Percentiles rank a stretch among this genome's conserved stretches.
Evolutionary conservation across 2,797 vertebrate genomes (phyloP).

Genomic region (Lophotriccus pileatus): DNA sequence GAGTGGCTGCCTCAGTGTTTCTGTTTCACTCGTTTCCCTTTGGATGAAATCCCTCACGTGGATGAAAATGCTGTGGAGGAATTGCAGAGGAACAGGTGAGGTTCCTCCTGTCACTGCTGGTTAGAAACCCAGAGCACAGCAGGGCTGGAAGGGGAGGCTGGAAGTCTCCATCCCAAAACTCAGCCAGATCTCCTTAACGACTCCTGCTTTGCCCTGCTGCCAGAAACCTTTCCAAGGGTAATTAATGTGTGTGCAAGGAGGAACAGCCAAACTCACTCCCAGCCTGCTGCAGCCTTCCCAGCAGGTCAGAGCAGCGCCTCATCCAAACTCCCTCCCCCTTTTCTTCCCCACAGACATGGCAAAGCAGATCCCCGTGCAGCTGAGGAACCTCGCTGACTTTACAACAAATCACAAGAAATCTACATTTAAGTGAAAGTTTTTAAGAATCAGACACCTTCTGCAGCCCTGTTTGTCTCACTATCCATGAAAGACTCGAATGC

Average conservation of each 20-base stretch:
- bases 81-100: background rate
- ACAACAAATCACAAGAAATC: background rate
- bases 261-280: background rate
- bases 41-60: no score
- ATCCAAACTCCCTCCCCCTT: background rate
- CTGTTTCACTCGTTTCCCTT: background rate
- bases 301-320: background rate
- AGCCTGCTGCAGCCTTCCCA: background rate
- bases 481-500: background rate
- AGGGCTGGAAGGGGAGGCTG: background rate
- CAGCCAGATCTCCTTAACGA: background rate
- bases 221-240: background rate
- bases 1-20: background rate
- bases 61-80: background rate
- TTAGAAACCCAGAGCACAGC: background rate
- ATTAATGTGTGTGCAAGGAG: background rate
- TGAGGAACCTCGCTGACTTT: background rate
- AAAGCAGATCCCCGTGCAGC: background rate
- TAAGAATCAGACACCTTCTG: background rate
- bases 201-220: background rate
- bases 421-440: background rate
- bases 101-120: background rate
- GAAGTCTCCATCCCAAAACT: background rate
- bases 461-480: background rate
- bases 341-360: background rate